Evolutionary conservation across 2,888 invertebrate genomes (phyloP), one percentile per base, ranked within the genome.

Genomic region (Drosophila cognata): DNA sequence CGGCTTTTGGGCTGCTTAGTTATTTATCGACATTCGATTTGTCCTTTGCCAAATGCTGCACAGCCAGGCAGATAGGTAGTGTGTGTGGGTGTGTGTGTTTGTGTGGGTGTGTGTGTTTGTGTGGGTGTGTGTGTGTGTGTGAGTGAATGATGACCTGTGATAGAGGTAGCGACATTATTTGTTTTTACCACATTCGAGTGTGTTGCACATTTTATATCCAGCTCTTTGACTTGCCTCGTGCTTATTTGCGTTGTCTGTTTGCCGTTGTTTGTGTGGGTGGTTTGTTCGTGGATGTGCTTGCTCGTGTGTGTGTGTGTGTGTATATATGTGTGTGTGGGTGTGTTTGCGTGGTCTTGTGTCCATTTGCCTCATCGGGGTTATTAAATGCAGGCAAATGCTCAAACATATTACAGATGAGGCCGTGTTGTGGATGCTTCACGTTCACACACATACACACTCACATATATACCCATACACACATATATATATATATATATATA

Each of bases 291-390:
- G 5, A 1, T 62, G 16, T 36, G 5, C 11, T 35, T 46, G 7
- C 29, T 31, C 2, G 7, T 55, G 11, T 41, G 33, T 18, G 33
- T 41, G 33, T 18, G 33, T 33, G 13, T n/a, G 4, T 48, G 13
- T 46, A 4, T 7, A 10, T 31, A 10, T 51, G 3, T 35, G 52
- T 43, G 33, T 48, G 25, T 43, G 16, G 18, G 8, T 38, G 48
- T 33, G n/a, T 5, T 41, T 21, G 41, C n/a, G 21, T 11, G 43
- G 21, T 43, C 21, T 1, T 21, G 21, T n/a, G 36, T 46, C 48
- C 62, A 62, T 50, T 51, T 75, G 76, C 63, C 66, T 64, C 81
- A 67, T 76, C 77, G 35, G 77, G 59, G 71, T 71, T 78, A 80
- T 80, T 76, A 65, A 78, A 76, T 61, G 61, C 64, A 67, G 64